Base-by-base conservation (phyloP, 1,140 invertebrate genomes). In the Macrocentrus cingulum region DNA sequence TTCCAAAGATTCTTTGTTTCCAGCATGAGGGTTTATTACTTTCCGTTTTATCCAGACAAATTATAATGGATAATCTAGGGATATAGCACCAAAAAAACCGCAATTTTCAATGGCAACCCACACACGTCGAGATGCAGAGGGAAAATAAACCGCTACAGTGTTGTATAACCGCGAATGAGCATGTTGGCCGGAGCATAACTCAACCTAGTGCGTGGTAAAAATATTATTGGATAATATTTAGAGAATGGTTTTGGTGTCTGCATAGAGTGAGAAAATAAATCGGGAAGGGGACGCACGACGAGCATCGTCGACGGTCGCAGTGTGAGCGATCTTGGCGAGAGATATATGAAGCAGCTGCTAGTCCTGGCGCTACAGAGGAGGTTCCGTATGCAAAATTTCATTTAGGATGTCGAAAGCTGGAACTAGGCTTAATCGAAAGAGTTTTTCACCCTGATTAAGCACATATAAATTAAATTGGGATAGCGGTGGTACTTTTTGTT, bases 221-320 rank as follows among this genome's bases (percentile, higher is more conserved):
- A 70, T 71, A 66, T 66, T 65, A 60, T 53, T 62, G 56, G 57
- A 67, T 70, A 70, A 72, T 69, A 72, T 74, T 71, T 68, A 66
- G 64, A 72, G 60, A 69, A 70, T 67, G 57, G 19, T 61, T 55
- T 64, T 59, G 49, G 50, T 41, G 32, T 58, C 13, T 58, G 23
- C 29, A 22, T 39, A 37, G 29, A 36, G 19, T 22, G 13, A 41
- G 5, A 9, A 49, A n/a, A n/a, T 29, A 29, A 4, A 29, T 4
- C 25, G 25, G 9, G 60, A 25, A 20, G 29, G 19, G 55, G 20
- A 59, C 49, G 15, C 15, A 32, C 36, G 41, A 54, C 46, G 61
- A 18, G 54, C 22, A 36, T 52, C 49, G 37, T 41, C 36, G 22
- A 48, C 44, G 55, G 51, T 61, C 59, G 51, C 57, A 49, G 61